Evolutionary conservation across 2,113 vertebrate genomes (phyloP), one percentile per base, ranked within the genome.

Genomic region (Sterna hirundo): DNA sequence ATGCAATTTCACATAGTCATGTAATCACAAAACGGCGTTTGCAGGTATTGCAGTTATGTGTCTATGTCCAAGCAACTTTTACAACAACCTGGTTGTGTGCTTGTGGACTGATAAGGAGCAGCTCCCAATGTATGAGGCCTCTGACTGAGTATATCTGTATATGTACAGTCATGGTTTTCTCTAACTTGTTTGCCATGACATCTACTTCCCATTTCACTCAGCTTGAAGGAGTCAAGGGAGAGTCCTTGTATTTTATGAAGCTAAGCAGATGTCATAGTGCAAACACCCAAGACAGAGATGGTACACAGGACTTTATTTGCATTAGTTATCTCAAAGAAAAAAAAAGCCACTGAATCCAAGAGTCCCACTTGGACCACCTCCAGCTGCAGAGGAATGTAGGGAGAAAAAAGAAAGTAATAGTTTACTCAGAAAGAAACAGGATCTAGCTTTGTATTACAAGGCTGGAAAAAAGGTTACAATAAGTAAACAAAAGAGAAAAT

Each of bases 311-410:
- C n/a, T 94, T 79, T 82, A 60, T 86, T 96, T 95, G 69, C 47
- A 40, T 57, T 82, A 72, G 32, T 84, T 94, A 91, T 81, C 10
- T 1, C 29, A 65, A 60, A 70, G 2, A 10, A 40, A 76, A 68
- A 68, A 81, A 80, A 32, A 34, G 6, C 4, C 27, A 83, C 54
- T 0, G 0, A 70, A 72, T 77, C 74, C 1, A 0, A 83, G 19
- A 90, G 68, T 81, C n/a, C 51, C 26, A 75, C 32, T 94, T 94
- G 52, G 65, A 91, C 11, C n/a, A n/a, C 42, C 21, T 91, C 86
- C 77, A 95, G n/a, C n/a, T 84, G n/a, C 51, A 83, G 44, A 93
- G 36, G 58, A 95, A 94, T 83, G 71, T 81, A 83, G 46, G 64
- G 72, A 69, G 86, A 86, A 80, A 86, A 83, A 88, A 66, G 13